Conservation (phyloP, 2,113 vertebrate species). For the Tupaia tana region DNA sequence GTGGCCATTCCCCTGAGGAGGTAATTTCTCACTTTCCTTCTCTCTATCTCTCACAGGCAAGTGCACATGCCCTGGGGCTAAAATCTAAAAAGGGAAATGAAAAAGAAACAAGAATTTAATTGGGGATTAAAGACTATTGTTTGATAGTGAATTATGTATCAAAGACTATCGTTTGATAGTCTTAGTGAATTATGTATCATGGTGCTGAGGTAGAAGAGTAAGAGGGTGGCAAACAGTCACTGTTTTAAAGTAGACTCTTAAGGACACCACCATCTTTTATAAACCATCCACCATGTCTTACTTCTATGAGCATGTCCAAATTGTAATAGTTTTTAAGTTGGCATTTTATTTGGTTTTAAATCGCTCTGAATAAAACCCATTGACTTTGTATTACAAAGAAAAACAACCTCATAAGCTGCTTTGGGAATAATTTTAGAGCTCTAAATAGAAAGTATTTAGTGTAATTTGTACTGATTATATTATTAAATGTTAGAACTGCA, state of each 20-base stretch:
- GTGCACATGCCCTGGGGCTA: too few relatives aligned
- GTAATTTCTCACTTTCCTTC: too few relatives aligned
- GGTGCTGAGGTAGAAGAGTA: background rate
- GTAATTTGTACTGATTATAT: background rate
- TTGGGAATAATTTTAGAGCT: background rate
- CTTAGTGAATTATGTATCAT: too few relatives aligned
- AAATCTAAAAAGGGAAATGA: too few relatives aligned
- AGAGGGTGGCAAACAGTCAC: background rate
- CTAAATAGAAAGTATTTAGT: background rate
- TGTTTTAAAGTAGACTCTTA: background rate
- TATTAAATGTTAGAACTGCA: background rate
- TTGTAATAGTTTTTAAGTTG: background rate
- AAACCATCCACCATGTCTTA: background rate
- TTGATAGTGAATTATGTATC: too few relatives aligned
- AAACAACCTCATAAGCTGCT: background rate
- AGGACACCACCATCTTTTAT: background rate
- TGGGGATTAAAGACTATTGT: background rate
- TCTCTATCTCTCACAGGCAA: too few relatives aligned
- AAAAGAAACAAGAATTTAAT: background rate
- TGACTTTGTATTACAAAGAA: background rate
- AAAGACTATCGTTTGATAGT: too few relatives aligned
- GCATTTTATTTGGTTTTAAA: background rate
- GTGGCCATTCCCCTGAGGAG: too few relatives aligned
- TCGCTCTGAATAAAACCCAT: background rate
- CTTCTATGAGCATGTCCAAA: background rate